Conservation (phyloP, 2,113 vertebrate genomes). For the Pseudonaja textilis region DNA sequence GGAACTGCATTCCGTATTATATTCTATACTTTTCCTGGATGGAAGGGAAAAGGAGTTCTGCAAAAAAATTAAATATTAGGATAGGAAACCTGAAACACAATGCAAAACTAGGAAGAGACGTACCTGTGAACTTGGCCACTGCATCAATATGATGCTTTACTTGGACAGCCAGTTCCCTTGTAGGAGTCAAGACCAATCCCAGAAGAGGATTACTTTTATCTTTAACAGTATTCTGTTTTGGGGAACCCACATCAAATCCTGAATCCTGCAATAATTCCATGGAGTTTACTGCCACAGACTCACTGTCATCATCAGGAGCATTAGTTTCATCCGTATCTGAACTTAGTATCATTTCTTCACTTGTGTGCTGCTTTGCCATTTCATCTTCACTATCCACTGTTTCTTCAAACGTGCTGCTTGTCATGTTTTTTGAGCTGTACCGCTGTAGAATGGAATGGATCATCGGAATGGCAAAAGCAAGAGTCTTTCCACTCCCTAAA, state of each 20-base stretch:
- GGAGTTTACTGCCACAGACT: conserved; percentile 52
- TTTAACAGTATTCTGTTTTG: background rate
- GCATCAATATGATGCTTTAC: conserved; percentile 96
- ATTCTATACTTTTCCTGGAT: background rate
- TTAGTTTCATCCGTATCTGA: conserved; percentile 39
- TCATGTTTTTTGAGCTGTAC: conserved; percentile 66
- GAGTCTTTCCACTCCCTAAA: conserved; percentile 93
- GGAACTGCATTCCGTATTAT: background rate
- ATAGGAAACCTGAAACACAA: background rate
- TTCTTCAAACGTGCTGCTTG: conserved; percentile 31
- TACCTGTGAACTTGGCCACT: conserved; percentile 87
- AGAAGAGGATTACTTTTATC: conserved; percentile 76
- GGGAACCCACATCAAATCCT: conserved; percentile 39
- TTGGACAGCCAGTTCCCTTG: conserved; percentile 93
- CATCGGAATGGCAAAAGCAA: conserved; percentile 95
- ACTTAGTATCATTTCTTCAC: conserved; percentile 41
- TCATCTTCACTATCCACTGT: conserved; percentile 22
- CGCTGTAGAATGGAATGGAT: conserved; percentile 89
- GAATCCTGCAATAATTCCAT: conserved; percentile 56
- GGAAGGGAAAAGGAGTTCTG: background rate
- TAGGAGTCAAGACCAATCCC: conserved; percentile 91
- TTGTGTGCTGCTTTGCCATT: conserved; percentile 38
- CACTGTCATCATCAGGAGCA: accelerated
- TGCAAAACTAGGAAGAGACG: background rate
- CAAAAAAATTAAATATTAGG: background rate